Base-by-base conservation (phyloP, 1,140 invertebrate species). In the Cotesia vestalis region DNA sequence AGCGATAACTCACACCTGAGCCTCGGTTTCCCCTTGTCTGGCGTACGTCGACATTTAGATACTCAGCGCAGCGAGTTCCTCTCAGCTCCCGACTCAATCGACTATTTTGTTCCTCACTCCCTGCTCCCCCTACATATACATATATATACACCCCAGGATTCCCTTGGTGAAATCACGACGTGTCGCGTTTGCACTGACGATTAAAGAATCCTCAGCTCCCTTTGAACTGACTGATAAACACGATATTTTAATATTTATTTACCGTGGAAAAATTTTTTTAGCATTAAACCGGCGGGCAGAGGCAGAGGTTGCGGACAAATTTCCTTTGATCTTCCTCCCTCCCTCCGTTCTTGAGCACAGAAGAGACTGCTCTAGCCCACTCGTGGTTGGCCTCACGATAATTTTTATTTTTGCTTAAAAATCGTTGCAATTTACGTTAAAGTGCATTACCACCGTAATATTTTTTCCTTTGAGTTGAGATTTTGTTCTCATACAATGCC, bases 341-440 rank as follows among this genome's bases (percentile, higher is more conserved):
- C 27, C 11, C 2, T 27, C 2, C 12, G 38, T 34, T 59, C 12
- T 40, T 70, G 1, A 27, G 27, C 27, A 2, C 3, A 2, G 27
- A 1, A 27, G 27, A 27, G 27, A 27, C 27, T 27, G 27, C 27
- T 27, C 27, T 62, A 46, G 40, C 40, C 40, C 40, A 46, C 40
- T 46, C 40, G 40, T 46, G 40, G 40, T 61, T 59, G 38, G 35
- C 46, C 14, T 59, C 59, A 62, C 62, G 68, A 70, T 70, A 62
- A 62, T 63, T 63, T 63, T 70, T 70, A 46, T 51, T 70, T 69
- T 63, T 55, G 40, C 60, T 9, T 63, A 70, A 59, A 70, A 69
- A 69, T 70, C 68, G 68, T 51, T 60, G 59, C 60, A 70, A 70
- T 70, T 70, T 70, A 40, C 46, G 38, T 59, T 70, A 34, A 70